phyloP scores from a whole-genome alignment of 2,888 invertebrate genomes.

The Fragum whitleyi region DNA sequence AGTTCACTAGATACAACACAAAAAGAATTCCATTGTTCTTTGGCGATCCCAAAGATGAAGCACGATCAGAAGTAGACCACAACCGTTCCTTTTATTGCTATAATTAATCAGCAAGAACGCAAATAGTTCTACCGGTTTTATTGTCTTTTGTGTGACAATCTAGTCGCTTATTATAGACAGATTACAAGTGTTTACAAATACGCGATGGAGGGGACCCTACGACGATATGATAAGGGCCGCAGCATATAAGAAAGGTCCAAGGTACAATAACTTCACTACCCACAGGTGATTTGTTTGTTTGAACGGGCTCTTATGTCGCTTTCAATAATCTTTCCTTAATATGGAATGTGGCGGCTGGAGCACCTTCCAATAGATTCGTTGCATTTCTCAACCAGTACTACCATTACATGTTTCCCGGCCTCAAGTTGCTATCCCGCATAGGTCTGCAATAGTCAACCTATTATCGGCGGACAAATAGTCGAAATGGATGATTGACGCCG shows the following conservation, averaged over 20 bases:
- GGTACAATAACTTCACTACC: too few relatives aligned
- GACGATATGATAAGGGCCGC: not conserved
- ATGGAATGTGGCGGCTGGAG: too few relatives aligned
- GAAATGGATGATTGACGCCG: too few relatives aligned
- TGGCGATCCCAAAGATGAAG: not conserved
- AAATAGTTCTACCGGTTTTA: not conserved
- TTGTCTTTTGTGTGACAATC: slow-evolving; percentile 20
- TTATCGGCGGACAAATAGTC: too few relatives aligned
- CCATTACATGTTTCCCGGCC: too few relatives aligned
- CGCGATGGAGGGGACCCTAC: not conserved
- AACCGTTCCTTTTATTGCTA: slow-evolving; percentile 12
- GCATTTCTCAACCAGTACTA: too few relatives aligned
- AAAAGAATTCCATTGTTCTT: not conserved
- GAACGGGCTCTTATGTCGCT: too few relatives aligned
- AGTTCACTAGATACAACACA: not conserved
- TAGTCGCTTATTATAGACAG: not conserved
- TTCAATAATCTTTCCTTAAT: too few relatives aligned
- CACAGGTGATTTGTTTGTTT: too few relatives aligned
- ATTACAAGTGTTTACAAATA: slow-evolving; percentile 28
- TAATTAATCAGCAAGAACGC: not conserved
- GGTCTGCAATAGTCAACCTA: too few relatives aligned
- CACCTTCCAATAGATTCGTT: too few relatives aligned
- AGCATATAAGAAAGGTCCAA: not conserved
- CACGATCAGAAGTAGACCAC: not conserved
- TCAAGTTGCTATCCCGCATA: too few relatives aligned